A percentile compares a stretch with the other conserved stretches of the same genome.
Conservation (phyloP, 2,888 invertebrate genomes). For the Campoplex nolae region DNA sequence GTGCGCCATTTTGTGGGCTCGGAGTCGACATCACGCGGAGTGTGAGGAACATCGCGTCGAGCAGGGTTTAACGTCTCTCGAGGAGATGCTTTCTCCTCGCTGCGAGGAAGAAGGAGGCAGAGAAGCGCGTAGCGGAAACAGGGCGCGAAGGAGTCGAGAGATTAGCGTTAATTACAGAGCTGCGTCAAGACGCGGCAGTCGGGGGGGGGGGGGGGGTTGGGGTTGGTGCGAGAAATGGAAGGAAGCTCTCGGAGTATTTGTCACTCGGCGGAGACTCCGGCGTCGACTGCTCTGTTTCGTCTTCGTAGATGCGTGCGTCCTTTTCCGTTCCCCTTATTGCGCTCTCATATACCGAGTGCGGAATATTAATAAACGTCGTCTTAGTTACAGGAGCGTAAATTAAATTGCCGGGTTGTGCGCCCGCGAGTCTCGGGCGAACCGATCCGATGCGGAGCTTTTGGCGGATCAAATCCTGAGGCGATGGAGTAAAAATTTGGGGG, state of each 20-base stretch:
- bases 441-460: too few species aligned
- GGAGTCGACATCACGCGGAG: neutral
- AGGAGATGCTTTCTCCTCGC: too few species aligned
- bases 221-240: constrained; percentile 58
- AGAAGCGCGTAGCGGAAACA: constrained; percentile 49
- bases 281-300: constrained; percentile 67
- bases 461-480: too few species aligned
- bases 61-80: constrained; percentile 24
- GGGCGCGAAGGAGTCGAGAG: constrained; percentile 79
- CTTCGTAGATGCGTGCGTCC: constrained; percentile 11
- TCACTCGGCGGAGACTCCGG: constrained; percentile 77
- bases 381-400: neutral
- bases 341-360: constrained; percentile 73
- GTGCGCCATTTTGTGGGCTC: constrained; percentile 1
- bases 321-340: constrained; percentile 2
- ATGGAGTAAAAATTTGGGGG: too few species aligned
- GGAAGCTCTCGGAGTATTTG: constrained; percentile 78
- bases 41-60: neutral
- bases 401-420: neutral
- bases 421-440: too few species aligned
- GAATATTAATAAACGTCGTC: constrained; percentile 83
- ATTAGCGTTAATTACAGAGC: constrained; percentile 84
- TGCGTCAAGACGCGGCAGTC: constrained; percentile 48
- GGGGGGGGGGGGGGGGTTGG: constrained; percentile 22
- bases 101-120: constrained; percentile 12